Evolutionary conservation across 2,888 invertebrate genomes (phyloP), one percentile per base, ranked within the genome.

Genomic region (Callinectes sapidus): DNA sequence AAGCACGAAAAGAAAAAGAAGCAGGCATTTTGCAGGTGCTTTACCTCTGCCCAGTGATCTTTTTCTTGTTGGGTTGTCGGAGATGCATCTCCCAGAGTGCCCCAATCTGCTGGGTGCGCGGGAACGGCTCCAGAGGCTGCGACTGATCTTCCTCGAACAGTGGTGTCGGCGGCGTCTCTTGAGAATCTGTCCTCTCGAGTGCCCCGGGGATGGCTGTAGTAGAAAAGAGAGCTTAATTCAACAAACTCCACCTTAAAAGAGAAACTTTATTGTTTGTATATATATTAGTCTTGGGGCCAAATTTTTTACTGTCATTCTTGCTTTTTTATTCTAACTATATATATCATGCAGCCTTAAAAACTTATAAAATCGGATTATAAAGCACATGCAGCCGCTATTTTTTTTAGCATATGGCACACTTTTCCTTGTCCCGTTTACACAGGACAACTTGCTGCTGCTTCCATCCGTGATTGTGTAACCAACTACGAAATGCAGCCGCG

Each of bases 11-110:
- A 32, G 28, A 23, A 86, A 39, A 81, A 42, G 32, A 55, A 88
- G 28, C 28, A 48, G 48, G 8, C 0, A 55, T 0, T 39, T 14
- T 6, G 0, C 8, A n/a, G 55, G 28, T n/a, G 10, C 23, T 88
- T 94, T 95, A 97, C 96, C 97, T 96, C 95, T 98, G 98, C 0
- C 98, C 98, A 0, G 98, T 98, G 94, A 98, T 98, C 96, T 98
- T 99, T 96, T 99, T 99, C 96, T 99, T 99, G 95, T 98, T 98
- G 1, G 99, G 99, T 95, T 99, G 99, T 1, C 99, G 97, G 91
- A 99, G 96, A 95, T 99, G 98, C 97, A 99, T 98, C 95, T 99
- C 99, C 99, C 99, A 99, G 48, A 99, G 99, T 42, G 98, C 97
- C 0, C 97, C 98, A 0, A 96, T 95, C 95, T 97, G 98, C 94